A percentile compares a stretch with the other conserved stretches of the same genome.
Evolutionary conservation across 2,113 vertebrate species (phyloP).

Genomic region (Chitala chitala): DNA sequence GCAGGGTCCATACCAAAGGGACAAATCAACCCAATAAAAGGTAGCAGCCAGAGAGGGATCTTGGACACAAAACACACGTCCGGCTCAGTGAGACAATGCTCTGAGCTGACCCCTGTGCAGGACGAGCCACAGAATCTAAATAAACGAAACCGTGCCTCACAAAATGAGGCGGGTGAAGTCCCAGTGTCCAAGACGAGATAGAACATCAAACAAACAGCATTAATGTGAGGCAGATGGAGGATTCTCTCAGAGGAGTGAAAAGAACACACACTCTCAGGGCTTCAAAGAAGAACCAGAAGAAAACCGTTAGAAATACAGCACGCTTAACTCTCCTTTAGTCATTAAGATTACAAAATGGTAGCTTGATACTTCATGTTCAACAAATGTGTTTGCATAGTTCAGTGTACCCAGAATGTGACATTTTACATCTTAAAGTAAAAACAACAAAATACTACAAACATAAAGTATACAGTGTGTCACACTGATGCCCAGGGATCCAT

Average conservation of each 20-base stretch:
- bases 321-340: background rate
- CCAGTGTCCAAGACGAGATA: background rate
- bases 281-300: background rate
- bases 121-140: slow-evolving; percentile 1
- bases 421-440: too few relatives aligned
- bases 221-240: slow-evolving; percentile 14
- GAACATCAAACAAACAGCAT: slow-evolving; percentile 7
- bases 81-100: too few relatives aligned
- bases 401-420: too few relatives aligned
- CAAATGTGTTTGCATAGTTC: background rate
- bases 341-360: background rate
- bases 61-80: background rate
- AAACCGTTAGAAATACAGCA: background rate
- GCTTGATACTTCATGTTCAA: background rate
- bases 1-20: background rate
- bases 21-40: background rate
- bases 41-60: background rate
- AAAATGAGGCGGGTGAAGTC: background rate
- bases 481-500: too few relatives aligned
- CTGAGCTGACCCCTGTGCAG: background rate
- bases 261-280: background rate
- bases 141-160: background rate
- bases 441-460: too few relatives aligned
- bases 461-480: too few relatives aligned
- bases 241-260: background rate